These are phyloP conservation scores for Pediacus dermestoides DNA, from an alignment of 2,888 invertebrate genomes.

Conservation along the genomic window DNA sequence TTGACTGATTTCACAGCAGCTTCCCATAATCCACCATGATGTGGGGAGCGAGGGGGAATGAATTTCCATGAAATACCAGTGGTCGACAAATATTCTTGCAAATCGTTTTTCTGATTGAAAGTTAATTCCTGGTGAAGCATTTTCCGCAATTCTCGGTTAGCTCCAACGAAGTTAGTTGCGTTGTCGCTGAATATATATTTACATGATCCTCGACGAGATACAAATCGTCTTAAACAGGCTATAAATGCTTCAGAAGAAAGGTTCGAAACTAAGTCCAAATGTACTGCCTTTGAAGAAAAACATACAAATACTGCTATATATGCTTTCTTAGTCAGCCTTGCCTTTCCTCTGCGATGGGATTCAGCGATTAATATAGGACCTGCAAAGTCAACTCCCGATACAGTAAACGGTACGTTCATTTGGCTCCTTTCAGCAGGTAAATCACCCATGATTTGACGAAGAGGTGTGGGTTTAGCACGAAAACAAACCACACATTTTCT, in stretches of 20 bases:
- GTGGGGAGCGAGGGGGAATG: conserved; percentile 14
- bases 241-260: conserved; percentile 20
- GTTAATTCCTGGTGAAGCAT: conserved; percentile 2
- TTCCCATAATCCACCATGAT: conserved; percentile 17
- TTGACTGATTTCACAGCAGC: conserved; percentile 9
- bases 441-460: conserved; percentile 24
- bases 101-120: too few species aligned
- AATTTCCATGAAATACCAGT: conserved; percentile 7
- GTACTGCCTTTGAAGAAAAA: conserved; percentile 20
- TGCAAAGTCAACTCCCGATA: conserved; percentile 25
- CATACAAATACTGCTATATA: conserved; percentile 21
- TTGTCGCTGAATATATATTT: conserved; percentile 20
- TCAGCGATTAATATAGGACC: conserved; percentile 21
- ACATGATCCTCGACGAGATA: conserved; percentile 15
- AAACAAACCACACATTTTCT: conserved; percentile 18
- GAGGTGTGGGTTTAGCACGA: conserved; percentile 6
- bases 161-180: conserved; percentile 27
- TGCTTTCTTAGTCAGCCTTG: conserved; percentile 11
- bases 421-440: conserved; percentile 21
- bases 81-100: conserved; percentile 6
- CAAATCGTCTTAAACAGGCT: conserved; percentile 22
- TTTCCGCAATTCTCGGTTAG: conserved; percentile 17
- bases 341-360: conserved; percentile 6
- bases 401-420: conserved; percentile 15
- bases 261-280: conserved; percentile 22